Evolutionary conservation across 2,113 vertebrate genomes (phyloP).

Genomic region (Ploceus nigricollis): DNA sequence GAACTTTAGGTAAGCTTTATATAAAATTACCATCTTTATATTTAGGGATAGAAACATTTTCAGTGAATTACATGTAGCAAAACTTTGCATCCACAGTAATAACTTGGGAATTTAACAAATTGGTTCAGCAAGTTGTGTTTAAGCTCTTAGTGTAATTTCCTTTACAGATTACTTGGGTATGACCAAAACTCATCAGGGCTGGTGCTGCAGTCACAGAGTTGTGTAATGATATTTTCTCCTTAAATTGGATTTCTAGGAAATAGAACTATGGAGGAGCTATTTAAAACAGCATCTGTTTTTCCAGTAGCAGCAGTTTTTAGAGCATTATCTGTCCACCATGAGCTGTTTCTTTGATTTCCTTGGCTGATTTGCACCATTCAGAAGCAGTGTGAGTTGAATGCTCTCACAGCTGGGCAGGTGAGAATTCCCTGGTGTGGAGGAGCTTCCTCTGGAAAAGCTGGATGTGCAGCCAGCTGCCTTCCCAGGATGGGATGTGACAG

Average conservation of each 20-base stretch:
- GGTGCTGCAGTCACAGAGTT: background rate
- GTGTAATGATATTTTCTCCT: background rate
- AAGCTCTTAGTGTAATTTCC: background rate
- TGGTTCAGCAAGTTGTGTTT: background rate
- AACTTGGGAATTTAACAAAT: background rate
- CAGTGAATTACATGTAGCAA: background rate
- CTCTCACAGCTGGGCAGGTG: background rate
- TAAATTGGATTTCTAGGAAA: background rate
- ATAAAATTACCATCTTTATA: background rate
- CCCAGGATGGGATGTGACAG: background rate
- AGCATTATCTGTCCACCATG: background rate
- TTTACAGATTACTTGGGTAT: background rate
- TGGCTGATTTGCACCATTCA: background rate
- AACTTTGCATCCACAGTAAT: background rate
- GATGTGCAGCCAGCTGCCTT: background rate
- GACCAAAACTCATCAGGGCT: background rate
- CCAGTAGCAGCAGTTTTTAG: background rate
- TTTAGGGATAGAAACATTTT: background rate
- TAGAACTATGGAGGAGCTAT: background rate
- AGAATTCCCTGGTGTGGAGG: background rate
- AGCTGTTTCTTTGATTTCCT: background rate
- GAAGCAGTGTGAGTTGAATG: background rate
- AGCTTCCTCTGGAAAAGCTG: background rate
- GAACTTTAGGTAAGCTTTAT: conserved; percentile 73
- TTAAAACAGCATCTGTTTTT: background rate